Conservation (phyloP, 2,113 vertebrate genomes). For the Tachycineta bicolor region DNA sequence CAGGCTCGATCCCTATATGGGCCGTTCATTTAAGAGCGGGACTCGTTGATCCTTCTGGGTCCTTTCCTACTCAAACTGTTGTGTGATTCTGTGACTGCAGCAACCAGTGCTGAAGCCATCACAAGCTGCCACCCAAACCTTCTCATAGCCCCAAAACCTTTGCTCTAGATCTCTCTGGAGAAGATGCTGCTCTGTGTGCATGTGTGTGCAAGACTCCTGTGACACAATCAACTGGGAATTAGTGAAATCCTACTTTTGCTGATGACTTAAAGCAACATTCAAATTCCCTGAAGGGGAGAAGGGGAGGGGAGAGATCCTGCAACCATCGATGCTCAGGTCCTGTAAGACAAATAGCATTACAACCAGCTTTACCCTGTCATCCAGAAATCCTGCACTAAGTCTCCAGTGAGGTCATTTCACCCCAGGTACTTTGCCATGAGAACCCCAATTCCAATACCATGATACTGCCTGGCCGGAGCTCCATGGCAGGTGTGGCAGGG, state of each 20-base stretch:
- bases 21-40: neutral
- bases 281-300: neutral
- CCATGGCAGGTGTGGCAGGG: neutral
- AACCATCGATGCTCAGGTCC: neutral
- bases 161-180: neutral
- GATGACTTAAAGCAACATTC: neutral
- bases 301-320: neutral
- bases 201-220: neutral
- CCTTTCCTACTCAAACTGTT: neutral
- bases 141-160: neutral
- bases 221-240: neutral
- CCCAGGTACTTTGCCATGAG: neutral
- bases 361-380: neutral
- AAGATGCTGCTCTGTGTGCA: fast-evolving
- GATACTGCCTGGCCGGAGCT: neutral
- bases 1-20: fast-evolving
- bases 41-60: neutral
- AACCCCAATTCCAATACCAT: neutral
- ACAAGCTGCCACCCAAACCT: neutral
- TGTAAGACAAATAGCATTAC: neutral
- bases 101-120: neutral
- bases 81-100: neutral
- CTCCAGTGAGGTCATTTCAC: neutral
- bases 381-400: neutral
- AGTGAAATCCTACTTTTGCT: neutral